phyloP scores from a whole-genome alignment of 2,797 vertebrate genomes.

The Naso thynnoides region DNA sequence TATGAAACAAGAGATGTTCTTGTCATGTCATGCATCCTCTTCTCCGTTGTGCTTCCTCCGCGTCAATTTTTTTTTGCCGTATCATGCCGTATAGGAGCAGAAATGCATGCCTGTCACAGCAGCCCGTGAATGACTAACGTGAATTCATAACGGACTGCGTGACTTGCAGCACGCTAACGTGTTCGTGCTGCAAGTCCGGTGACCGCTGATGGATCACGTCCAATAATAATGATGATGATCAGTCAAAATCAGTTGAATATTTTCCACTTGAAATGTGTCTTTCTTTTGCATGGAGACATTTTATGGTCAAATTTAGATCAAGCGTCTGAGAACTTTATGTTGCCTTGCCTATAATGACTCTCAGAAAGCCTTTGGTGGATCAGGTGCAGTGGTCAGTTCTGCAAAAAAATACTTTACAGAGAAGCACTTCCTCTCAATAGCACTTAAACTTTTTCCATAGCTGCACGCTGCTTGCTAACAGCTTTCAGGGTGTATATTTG shows the following conservation, averaged over 20 bases:
- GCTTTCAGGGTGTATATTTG: neutral
- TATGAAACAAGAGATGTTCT: conserved; percentile 64
- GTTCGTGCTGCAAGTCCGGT: neutral
- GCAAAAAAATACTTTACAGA: neutral
- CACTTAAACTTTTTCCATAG: conserved; percentile 1
- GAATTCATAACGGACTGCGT: conserved; percentile 31
- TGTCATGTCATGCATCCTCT: conserved; percentile 57
- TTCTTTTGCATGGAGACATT: neutral
- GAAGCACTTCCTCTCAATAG: neutral
- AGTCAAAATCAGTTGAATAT: neutral
- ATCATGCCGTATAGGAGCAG: conserved; percentile 29
- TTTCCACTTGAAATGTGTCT: neutral
- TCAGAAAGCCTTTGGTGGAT: neutral
- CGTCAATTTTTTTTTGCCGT: conserved; percentile 20
- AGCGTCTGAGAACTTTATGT: neutral
- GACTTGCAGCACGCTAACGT: conserved; percentile 18
- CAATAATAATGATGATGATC: neutral
- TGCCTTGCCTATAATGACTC: neutral
- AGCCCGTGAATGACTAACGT: neutral
- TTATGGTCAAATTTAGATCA: neutral
- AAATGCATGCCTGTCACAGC: conserved; percentile 42
- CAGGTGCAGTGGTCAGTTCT: neutral
- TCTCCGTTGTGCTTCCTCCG: conserved; percentile 18
- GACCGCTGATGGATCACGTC: conserved; percentile 5
- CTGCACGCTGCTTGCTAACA: neutral